Percentiles rank a stretch among this genome's conserved stretches.
Conservation (phyloP, 2,888 invertebrate species). For the Trichogramma dendrolimi region DNA sequence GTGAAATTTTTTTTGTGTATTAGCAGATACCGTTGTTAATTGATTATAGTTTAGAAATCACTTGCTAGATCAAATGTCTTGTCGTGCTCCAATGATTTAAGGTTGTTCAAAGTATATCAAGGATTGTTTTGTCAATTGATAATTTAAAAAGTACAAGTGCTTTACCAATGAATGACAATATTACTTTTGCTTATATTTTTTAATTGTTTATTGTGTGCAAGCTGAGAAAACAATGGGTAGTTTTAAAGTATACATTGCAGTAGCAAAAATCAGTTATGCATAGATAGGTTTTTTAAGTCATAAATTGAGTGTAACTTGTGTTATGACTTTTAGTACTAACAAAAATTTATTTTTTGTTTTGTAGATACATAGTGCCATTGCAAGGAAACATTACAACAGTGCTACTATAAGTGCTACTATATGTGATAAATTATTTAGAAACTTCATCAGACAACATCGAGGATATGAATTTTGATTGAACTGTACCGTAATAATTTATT, state of each 20-base stretch:
- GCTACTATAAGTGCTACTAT: constrained; percentile 31
- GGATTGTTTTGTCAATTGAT: not conserved
- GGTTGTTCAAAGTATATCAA: not conserved
- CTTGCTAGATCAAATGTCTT: not conserved
- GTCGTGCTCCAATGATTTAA: constrained; percentile 1
- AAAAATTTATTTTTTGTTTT: constrained; percentile 25
- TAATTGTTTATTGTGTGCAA: no score
- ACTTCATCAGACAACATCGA: constrained; percentile 15
- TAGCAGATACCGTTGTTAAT: constrained; percentile 14
- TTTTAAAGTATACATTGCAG: no score
- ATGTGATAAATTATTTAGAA: constrained; percentile 22
- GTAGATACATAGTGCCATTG: constrained; percentile 46
- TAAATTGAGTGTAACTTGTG: no score
- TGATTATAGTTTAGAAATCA: constrained; percentile 4
- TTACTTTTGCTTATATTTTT: no score
- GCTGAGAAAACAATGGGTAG: no score
- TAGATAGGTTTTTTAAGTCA: no score
- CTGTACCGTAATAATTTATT: constrained; percentile 8
- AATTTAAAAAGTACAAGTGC: not conserved
- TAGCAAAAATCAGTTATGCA: no score
- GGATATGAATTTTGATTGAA: not conserved
- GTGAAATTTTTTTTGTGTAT: constrained; percentile 6
- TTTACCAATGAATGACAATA: no score
- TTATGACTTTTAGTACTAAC: no score
- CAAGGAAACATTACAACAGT: constrained; percentile 40